These are phyloP conservation scores for Hyperoplus lanceolatus DNA, from an alignment of 2,797 vertebrate genomes.

Conservation along the genomic window DNA sequence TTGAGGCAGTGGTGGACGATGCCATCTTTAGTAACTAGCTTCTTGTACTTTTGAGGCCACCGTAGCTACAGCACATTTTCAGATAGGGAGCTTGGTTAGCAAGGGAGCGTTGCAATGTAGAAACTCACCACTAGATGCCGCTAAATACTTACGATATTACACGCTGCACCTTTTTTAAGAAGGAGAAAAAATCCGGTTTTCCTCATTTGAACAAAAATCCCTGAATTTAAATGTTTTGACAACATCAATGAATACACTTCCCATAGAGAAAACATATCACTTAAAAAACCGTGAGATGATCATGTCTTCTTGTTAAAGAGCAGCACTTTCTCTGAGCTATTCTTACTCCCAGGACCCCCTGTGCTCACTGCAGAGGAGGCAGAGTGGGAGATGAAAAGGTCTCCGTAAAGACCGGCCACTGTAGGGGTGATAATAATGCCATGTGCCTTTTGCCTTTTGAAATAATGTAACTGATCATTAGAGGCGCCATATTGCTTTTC, in stretches of 20 bases:
- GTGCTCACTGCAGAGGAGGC: neutral
- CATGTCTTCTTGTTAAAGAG: neutral
- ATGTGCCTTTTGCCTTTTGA: conserved; percentile 20
- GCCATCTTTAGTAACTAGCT: no score
- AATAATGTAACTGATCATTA: conserved; percentile 24
- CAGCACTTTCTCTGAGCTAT: neutral
- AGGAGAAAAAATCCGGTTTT: neutral
- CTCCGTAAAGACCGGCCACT: conserved; percentile 22
- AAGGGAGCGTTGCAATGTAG: no score
- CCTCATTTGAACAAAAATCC: neutral
- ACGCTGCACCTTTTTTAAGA: neutral
- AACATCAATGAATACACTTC: neutral
- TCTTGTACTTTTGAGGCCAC: no score
- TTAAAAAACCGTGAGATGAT: neutral
- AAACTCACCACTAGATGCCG: no score
- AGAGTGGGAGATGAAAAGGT: conserved; percentile 33
- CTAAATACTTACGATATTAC: no score
- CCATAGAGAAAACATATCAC: neutral
- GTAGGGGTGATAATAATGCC: conserved; percentile 41
- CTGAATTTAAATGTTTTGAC: neutral
- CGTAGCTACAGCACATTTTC: no score
- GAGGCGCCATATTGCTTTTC: neutral
- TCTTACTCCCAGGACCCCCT: neutral
- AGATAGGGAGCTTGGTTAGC: no score
- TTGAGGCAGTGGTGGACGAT: no score